Base-by-base conservation (phyloP, 2,797 vertebrate species). In the Danio aesculapii region DNA sequence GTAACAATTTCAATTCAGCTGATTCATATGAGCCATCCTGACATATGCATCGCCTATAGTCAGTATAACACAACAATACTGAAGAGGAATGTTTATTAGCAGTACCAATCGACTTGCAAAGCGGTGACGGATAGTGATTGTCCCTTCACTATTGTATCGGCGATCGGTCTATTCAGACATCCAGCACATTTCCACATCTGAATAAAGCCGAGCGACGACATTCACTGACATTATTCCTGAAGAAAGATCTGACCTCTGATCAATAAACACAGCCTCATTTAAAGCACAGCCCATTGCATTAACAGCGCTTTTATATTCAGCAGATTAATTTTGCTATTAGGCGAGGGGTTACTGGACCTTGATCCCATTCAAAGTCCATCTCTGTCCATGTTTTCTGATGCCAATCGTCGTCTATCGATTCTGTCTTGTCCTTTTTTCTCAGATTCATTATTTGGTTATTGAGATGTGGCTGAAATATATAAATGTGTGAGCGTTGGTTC, bases 281-380 rank as follows among this genome's bases (percentile, higher is more conserved):
- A 90, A 87, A 91, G 91, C 87, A 87, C 90, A 90, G 85, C 92
- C 90, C 93, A 92, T 91, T 93, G 91, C 93, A 91, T 93, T 94
- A 94, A 93, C 92, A 89, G 89, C 91, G 91, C 92, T 94, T 95
- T 95, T 93, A 95, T 96, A 96, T 95, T 95, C 94, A 94, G 93
- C 93, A 91, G 95, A 96, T 96, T 95, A 93, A 95, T 96, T 96
- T 95, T 91, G 93, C 90, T 79, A 95, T 95, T 94, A 95, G 90
- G 86, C 85, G 85, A 88, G 82, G 86, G 92, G 94, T 95, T 94
- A 95, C 90, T 94, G 30, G 94, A 90, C 93, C 96, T 95, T 96
- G 94, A 93, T 90, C 92, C 90, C 92, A 92, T 93, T 67, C 77
- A 85, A 91, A 87, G 87, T 13, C 30, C 30, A 30, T 30, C 30